Evolutionary conservation across 2,888 invertebrate species (phyloP).

Genomic region (Scaptodrosophila latifasciaeformis): DNA sequence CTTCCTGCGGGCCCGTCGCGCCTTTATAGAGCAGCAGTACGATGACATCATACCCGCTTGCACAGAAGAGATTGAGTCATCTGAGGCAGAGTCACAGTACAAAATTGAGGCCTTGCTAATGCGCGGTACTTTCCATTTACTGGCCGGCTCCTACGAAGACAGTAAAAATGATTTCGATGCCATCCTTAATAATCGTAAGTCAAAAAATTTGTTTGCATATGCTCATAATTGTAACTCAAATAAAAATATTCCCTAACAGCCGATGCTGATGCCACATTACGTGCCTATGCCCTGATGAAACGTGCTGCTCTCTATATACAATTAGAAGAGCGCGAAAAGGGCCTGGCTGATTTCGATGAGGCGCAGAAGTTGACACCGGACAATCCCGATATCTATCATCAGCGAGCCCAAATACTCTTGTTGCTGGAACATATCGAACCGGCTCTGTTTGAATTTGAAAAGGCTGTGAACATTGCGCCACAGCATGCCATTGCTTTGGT

Average conservation of each 20-base stretch:
- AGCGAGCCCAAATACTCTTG: slow-evolving; percentile 91
- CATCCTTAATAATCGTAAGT: slow-evolving; percentile 79
- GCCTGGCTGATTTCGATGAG: slow-evolving; percentile 85
- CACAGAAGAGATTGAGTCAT: slow-evolving; percentile 83
- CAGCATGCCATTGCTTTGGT: slow-evolving; percentile 89
- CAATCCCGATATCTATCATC: slow-evolving; percentile 93
- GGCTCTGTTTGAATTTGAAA: slow-evolving; percentile 88
- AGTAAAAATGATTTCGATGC: slow-evolving; percentile 83
- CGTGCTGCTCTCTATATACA: slow-evolving; percentile 90
- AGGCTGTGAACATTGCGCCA: slow-evolving; percentile 87
- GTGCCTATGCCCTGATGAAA: slow-evolving; percentile 91
- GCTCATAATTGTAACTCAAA: too few relatives aligned
- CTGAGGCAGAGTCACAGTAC: slow-evolving; percentile 79
- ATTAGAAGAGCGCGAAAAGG: slow-evolving; percentile 82
- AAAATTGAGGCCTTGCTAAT: slow-evolving; percentile 85
- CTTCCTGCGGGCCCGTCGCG: slow-evolving; percentile 83
- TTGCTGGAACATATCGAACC: slow-evolving; percentile 87
- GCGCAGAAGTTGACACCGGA: slow-evolving; percentile 86
- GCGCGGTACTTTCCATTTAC: slow-evolving; percentile 88
- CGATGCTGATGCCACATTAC: slow-evolving; percentile 79
- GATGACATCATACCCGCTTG: slow-evolving; percentile 87
- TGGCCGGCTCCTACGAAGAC: slow-evolving; percentile 84
- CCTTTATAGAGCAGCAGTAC: slow-evolving; percentile 83
- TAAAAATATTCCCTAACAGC: slow-evolving; percentile 46
- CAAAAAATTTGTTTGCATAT: too few relatives aligned